A percentile compares a stretch with the other conserved stretches of the same genome.
These are phyloP conservation scores for Gymnarchus niloticus DNA, from an alignment of 2,113 vertebrate genomes.

Conservation along the genomic window DNA sequence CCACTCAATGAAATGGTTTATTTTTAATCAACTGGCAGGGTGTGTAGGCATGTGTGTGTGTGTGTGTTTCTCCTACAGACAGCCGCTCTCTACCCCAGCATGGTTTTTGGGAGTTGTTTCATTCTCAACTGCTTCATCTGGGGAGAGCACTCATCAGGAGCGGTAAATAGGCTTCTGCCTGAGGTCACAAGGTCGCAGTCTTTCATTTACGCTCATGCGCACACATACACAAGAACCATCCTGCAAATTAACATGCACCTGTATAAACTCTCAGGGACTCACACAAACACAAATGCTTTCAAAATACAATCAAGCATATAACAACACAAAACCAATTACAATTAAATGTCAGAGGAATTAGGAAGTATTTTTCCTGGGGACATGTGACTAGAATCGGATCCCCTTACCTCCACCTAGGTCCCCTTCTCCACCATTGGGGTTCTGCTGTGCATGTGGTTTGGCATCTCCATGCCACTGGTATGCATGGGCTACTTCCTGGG, in stretches of 20 bases:
- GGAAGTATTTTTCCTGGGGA: not conserved
- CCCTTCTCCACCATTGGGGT: slow-evolving; percentile 96
- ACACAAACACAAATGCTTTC: not conserved
- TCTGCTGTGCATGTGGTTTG: slow-evolving; percentile 97
- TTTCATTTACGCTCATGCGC: not conserved
- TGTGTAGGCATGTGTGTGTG: not conserved
- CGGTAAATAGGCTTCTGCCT: slow-evolving; percentile 65
- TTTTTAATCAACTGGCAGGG: not conserved
- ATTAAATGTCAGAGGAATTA: not conserved
- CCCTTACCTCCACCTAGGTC: slow-evolving; percentile 62
- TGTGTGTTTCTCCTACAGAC: slow-evolving; percentile 63
- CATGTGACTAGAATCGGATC: not conserved
- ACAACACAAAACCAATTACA: not conserved
- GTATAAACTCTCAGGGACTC: not conserved
- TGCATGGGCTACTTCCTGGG: slow-evolving; percentile 98
- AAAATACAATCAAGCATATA: not conserved
- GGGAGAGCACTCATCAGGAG: slow-evolving; percentile 96
- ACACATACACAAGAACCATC: no score
- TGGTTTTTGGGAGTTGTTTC: slow-evolving; percentile 89
- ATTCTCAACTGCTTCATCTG: slow-evolving; percentile 97
- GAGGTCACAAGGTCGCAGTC: not conserved
- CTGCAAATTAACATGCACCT: no score
- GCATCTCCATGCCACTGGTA: slow-evolving; percentile 93
- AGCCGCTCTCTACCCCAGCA: slow-evolving; percentile 83
- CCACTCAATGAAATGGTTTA: not conserved